These are phyloP conservation scores for Astyanax mexicanus DNA, from an alignment of 2,797 vertebrate species.

Conservation along the genomic window DNA sequence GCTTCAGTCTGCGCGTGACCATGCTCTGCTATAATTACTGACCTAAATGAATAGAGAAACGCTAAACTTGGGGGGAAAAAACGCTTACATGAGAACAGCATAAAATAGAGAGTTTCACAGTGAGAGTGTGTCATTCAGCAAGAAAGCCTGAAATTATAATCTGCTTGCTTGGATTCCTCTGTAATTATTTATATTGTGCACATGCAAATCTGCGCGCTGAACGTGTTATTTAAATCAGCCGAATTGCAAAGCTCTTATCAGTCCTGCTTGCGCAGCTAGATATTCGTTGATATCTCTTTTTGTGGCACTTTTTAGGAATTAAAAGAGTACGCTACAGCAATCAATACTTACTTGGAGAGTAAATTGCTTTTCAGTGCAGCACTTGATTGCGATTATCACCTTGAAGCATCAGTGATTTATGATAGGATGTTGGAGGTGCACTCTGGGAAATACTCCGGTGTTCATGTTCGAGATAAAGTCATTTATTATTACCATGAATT, in stretches of 20 bases:
- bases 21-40: constrained; percentile 41
- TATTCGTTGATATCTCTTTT: constrained; percentile 19
- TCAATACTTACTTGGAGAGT: constrained; percentile 23
- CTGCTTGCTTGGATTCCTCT: constrained; percentile 49
- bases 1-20: constrained; percentile 2
- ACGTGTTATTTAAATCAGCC: constrained; percentile 64
- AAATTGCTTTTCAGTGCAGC: constrained; percentile 38
- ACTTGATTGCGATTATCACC: constrained; percentile 45
- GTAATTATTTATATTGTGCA: constrained; percentile 71
- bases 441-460: neutral
- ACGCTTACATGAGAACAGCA: constrained; percentile 11
- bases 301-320: neutral
- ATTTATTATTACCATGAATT: neutral
- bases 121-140: constrained; percentile 51
- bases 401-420: constrained; percentile 20
- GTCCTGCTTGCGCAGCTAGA: constrained; percentile 5
- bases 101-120: constrained; percentile 22
- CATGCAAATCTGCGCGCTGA: constrained; percentile 63
- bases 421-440: constrained; percentile 13
- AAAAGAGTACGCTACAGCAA: constrained; percentile 24
- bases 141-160: constrained; percentile 57
- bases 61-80: constrained; percentile 31
- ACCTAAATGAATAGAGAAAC: constrained; percentile 28
- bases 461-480: neutral
- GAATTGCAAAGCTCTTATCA: constrained; percentile 50